A percentile compares a stretch with the other conserved stretches of the same genome.
Conservation (phyloP, 2,113 vertebrate genomes). For the Sminthopsis crassicaudata region DNA sequence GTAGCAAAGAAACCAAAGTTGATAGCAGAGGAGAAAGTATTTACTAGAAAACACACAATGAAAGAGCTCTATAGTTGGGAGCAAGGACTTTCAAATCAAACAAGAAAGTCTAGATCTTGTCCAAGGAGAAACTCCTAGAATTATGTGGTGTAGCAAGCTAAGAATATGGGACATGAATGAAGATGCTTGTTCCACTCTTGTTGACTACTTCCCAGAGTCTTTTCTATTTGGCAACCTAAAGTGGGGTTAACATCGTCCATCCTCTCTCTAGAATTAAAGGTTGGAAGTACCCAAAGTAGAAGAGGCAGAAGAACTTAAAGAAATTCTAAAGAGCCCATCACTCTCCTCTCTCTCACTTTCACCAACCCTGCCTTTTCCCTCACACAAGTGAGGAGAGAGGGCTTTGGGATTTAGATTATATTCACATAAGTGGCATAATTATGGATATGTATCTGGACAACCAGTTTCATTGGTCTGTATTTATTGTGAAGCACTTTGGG, state of each 20-base stretch:
- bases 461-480: constrained; percentile 49
- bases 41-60: not conserved
- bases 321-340: not conserved
- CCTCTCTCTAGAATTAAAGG: not conserved
- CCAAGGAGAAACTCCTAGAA: not conserved
- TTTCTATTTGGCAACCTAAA: not conserved
- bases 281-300: not conserved
- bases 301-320: not conserved
- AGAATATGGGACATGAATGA: not conserved
- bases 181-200: not conserved
- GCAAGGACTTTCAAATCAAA: not conserved
- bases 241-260: not conserved
- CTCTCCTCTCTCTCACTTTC: not conserved
- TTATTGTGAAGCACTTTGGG: not conserved
- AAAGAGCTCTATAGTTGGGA: not conserved
- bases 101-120: not conserved
- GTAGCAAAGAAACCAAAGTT: not conserved
- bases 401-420: not conserved
- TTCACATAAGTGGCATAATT: not conserved
- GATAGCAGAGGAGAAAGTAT: not conserved
- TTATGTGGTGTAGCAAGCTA: not conserved
- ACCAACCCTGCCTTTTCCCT: not conserved
- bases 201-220: not conserved
- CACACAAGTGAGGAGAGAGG: not conserved
- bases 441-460: not conserved